Conservation (phyloP, 2,888 invertebrate species). For the Candidula unifasciata region DNA sequence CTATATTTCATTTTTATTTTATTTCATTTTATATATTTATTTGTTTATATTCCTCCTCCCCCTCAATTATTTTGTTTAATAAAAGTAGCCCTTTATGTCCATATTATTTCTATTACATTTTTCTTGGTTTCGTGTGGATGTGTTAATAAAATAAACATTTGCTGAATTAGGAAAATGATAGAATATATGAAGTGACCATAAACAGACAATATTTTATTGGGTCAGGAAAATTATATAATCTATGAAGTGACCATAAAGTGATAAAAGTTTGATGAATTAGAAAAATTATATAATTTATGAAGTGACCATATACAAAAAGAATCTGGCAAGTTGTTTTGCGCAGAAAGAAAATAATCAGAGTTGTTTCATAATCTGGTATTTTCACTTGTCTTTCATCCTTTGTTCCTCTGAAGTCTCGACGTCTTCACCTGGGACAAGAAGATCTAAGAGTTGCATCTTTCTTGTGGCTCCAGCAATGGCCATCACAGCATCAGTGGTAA, state of each 20-base stretch:
- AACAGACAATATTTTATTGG: not conserved
- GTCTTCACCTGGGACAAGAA: not conserved
- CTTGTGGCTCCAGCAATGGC: constrained; percentile 54
- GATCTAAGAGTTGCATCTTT: constrained; percentile 47
- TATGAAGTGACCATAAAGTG: not conserved
- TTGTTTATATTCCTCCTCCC: too few species aligned
- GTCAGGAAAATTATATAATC: not conserved
- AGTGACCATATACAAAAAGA: too few species aligned
- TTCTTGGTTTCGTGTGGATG: too few species aligned
- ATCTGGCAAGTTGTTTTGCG: too few species aligned
- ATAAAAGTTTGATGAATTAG: not conserved
- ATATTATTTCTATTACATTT: too few species aligned
- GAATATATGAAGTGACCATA: not conserved
- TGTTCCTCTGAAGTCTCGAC: not conserved
- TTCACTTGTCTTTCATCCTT: not conserved
- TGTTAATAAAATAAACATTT: too few species aligned
- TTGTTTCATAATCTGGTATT: not conserved
- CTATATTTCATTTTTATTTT: too few species aligned
- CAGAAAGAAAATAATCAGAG: too few species aligned
- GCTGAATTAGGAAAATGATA: not conserved
- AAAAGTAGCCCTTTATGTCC: too few species aligned
- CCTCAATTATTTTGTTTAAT: too few species aligned
- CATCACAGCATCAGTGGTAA: constrained; percentile 55
- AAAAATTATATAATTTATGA: not conserved
- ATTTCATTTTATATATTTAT: too few species aligned